Base-by-base conservation (phyloP, 2,888 invertebrate species). In the Chrysina gloriosa region DNA sequence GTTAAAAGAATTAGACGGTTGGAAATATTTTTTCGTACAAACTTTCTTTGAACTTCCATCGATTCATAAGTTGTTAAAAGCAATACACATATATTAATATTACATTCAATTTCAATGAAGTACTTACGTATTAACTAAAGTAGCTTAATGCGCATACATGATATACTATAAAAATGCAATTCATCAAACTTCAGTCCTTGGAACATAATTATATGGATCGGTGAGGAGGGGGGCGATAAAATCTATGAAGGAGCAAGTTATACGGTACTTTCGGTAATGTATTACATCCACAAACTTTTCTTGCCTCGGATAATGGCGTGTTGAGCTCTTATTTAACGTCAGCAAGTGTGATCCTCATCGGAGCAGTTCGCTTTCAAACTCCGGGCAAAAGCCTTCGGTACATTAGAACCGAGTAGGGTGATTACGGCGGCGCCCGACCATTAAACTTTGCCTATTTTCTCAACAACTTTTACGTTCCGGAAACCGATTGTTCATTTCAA, bases 271-370 rank as follows among this genome's bases (percentile, higher is more conserved):
- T 42, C 27, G 16, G 21, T 66, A 66, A 66, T 66, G 21, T 34
- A 56, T 66, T 50, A 19, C 52, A 42, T 42, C 42, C n/a, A n/a
- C n/a, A 63, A 67, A 67, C 52, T 74, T 72, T 72, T 69, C 69
- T 69, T 70, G 65, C 72, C n/a, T 71, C 71, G 72, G 69, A 67
- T 72, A 74, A 75, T 74, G 68, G 75, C 74, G 73, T 77, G 74
- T 70, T 74, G 69, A 69, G 70, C 68, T 76, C 75, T 75, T 76
- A 74, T 75, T 76, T 73, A 52, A 66, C 68, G 65, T 65, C 68
- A 65, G 68, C 65, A 64, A 73, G 70, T 73, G 71, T 68, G 70
- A 70, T 71, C 71, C 71, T 36, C 70, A 58, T 34, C 56, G 58
- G 63, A 67, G 52, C 68, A 54, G 68, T 68, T 71, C 67, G 56